Base-by-base conservation (phyloP, 2,113 vertebrate species). In the Caretta caretta region DNA sequence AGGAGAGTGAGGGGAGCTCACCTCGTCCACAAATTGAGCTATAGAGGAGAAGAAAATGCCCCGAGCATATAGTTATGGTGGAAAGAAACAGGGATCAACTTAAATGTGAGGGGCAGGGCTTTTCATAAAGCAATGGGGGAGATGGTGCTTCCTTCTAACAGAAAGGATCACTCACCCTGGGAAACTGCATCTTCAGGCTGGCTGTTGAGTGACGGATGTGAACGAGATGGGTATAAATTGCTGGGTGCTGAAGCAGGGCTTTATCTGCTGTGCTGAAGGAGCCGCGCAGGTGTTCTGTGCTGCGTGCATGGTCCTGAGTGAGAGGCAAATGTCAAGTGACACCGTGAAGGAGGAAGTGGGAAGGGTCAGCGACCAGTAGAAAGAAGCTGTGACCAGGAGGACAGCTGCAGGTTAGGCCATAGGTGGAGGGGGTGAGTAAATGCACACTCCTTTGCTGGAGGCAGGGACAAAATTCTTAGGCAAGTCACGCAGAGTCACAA, bases 201-300 rank as follows among this genome's bases (percentile, higher is more conserved):
- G 42, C 48, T 80, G 75, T 69, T 1, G 59, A 1, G 48, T 59
- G 93, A 94, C 24, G 93, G 87, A 78, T 76, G 93, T 49, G 94
- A 65, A 50, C 38, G 85, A 54, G 93, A 72, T 17, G 92, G 91
- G 89, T 79, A 12, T 12, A 35, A 96, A 94, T 85, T 59, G 94
- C 93, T 1, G 29, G 87, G 80, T 57, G 92, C 92, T 3, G 65
- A 59, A 38, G 91, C 2, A 0, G 2, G 3, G 80, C 16, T 86
- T 27, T 2, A 48, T 59, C 57, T 14, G 35, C 24, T 1, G 59
- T 0, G 62, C 87, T 0, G 57, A 87, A 59, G 95, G 51, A 93
- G 93, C 82, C 4, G 3, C 0, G 3, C 38, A 80, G 9, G 27
- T 16, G 76, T 46, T 78, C 2, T 2, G 75, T 3, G 92, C 50